A percentile compares a stretch with the other conserved stretches of the same genome.
phyloP scores from a whole-genome alignment of 2,113 vertebrate genomes.

The Emydocephalus ijimae region DNA sequence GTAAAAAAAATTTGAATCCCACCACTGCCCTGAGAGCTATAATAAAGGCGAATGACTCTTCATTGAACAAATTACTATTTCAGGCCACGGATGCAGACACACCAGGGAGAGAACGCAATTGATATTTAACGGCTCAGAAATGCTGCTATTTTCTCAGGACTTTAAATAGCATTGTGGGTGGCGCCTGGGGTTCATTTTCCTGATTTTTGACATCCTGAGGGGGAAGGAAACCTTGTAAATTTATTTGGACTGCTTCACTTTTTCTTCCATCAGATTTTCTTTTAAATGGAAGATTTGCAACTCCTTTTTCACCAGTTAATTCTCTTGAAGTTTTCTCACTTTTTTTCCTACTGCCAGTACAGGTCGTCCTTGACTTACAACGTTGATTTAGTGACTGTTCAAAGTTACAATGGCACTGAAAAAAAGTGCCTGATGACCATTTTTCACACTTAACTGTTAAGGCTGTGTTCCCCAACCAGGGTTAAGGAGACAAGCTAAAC shows the following conservation, averaged over 20 bases:
- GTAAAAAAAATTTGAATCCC: no score
- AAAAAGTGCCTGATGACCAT: not conserved
- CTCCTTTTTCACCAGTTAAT: not conserved
- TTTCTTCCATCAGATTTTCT: not conserved
- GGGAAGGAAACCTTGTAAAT: not conserved
- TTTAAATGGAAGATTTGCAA: not conserved
- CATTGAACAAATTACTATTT: slow-evolving; percentile 34
- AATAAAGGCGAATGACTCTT: slow-evolving; percentile 10
- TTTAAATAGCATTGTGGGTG: slow-evolving; percentile 21
- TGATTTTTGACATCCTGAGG: slow-evolving; percentile 19
- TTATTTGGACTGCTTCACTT: not conserved
- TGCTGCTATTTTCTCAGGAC: not conserved
- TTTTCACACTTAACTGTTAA: no score
- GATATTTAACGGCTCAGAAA: slow-evolving; percentile 29
- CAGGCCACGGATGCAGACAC: slow-evolving; percentile 14
- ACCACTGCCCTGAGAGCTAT: rapidly evolving
- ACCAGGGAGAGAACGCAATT: slow-evolving; percentile 15
- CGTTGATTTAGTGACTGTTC: not conserved
- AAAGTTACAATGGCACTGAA: not conserved
- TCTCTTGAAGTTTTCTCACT: not conserved
- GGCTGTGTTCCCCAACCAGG: no score
- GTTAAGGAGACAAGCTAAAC: no score
- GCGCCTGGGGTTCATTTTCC: not conserved
- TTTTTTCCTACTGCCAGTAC: not conserved
- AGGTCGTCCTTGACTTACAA: not conserved